Percentiles rank a stretch among this genome's conserved stretches.
Evolutionary conservation across 2,113 vertebrate genomes (phyloP).

Genomic region (Oceanodroma tethys): DNA sequence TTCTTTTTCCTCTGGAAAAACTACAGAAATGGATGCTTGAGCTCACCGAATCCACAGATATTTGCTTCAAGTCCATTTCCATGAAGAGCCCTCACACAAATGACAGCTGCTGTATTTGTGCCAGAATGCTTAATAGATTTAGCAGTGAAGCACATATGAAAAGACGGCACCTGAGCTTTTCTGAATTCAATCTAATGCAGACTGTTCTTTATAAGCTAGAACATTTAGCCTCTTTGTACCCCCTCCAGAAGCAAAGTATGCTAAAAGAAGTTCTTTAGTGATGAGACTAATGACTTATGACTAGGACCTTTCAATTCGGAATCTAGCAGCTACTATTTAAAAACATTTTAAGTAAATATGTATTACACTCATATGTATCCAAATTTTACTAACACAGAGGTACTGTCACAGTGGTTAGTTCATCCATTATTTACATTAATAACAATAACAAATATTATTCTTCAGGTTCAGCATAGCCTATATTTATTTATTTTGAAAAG

Average conservation of each 20-base stretch:
- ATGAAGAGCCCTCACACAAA: fast-evolving
- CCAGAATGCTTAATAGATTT: background rate
- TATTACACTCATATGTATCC: background rate
- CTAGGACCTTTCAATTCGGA: background rate
- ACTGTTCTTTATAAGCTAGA: background rate
- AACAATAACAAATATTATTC: background rate
- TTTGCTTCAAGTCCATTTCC: background rate
- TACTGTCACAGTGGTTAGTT: background rate
- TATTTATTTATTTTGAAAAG: background rate
- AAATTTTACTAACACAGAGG: background rate
- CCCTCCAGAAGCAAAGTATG: background rate
- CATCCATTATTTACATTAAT: background rate
- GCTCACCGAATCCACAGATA: background rate
- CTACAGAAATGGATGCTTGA: background rate
- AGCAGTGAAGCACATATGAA: background rate
- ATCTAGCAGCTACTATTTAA: background rate
- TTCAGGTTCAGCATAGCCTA: background rate
- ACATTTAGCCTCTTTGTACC: background rate
- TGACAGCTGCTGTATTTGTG: background rate
- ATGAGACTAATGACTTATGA: background rate
- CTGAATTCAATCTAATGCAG: background rate
- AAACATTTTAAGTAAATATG: background rate
- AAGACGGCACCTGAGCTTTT: background rate
- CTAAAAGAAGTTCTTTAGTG: background rate
- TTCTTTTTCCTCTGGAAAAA: background rate